phyloP scores from a whole-genome alignment of 92 coral and sea anemone genomes.

The Ricordea florida region DNA sequence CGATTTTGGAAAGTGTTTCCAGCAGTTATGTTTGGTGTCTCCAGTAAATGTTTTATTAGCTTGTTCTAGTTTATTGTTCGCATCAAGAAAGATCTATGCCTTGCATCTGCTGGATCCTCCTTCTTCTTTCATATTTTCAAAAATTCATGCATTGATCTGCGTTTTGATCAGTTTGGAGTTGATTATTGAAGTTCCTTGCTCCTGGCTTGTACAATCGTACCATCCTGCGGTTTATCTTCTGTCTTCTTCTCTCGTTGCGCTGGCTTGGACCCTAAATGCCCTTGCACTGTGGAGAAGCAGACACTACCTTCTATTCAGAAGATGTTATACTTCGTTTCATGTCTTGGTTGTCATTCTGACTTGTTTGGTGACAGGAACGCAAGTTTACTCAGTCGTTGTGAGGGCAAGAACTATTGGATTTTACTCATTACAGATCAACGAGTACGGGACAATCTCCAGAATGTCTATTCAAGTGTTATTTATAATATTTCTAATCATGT shows the following conservation, averaged over 20 bases:
- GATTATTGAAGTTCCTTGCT: constrained; percentile 53
- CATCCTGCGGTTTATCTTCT: constrained; percentile 69
- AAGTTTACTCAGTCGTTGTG: constrained; percentile 64
- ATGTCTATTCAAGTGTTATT: constrained; percentile 55
- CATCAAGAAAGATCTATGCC: constrained; percentile 34
- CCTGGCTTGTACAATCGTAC: constrained; percentile 13
- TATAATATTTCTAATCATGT: constrained; percentile 46
- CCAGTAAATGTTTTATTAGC: constrained; percentile 75
- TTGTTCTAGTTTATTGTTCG: constrained; percentile 60
- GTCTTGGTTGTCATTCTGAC: constrained; percentile 39
- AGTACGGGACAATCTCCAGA: constrained; percentile 71
- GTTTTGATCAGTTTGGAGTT: constrained; percentile 41
- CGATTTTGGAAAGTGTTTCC: constrained; percentile 83
- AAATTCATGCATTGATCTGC: constrained; percentile 49
- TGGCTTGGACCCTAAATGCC: constrained; percentile 80
- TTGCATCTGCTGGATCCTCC: constrained; percentile 11
- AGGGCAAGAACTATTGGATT: neutral
- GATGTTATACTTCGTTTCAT: constrained; percentile 50
- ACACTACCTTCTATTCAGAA: constrained; percentile 34
- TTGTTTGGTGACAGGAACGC: constrained; percentile 39
- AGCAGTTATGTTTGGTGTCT: constrained; percentile 65
- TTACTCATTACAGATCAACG: constrained; percentile 33
- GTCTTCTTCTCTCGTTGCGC: constrained; percentile 46
- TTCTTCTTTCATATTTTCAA: constrained; percentile 42
- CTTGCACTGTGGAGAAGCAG: constrained; percentile 72